These are phyloP conservation scores for Antechinus flavipes DNA, from an alignment of 2,113 vertebrate species.

Conservation along the genomic window DNA sequence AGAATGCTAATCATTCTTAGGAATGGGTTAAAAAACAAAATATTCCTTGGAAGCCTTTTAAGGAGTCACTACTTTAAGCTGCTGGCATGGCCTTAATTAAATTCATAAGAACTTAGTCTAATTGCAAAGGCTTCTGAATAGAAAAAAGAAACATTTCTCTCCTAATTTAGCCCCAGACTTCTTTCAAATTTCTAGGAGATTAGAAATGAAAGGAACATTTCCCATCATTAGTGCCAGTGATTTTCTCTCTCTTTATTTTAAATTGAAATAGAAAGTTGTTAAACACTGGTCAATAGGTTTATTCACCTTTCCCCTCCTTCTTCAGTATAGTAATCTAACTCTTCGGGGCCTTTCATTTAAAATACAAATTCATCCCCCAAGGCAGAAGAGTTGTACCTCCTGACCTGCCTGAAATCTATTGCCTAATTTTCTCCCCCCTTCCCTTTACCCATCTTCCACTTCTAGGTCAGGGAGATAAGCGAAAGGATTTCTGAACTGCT, in stretches of 20 bases:
- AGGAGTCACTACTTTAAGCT: slow-evolving; percentile 72
- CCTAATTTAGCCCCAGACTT: background rate
- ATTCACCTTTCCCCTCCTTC: slow-evolving; percentile 14
- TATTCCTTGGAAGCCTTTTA: slow-evolving; percentile 61
- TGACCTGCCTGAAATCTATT: slow-evolving; percentile 40
- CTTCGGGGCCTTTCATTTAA: slow-evolving; percentile 52
- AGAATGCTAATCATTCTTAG: slow-evolving; percentile 68
- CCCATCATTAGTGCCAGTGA: background rate
- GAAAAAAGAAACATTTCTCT: slow-evolving; percentile 31
- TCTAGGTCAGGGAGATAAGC: slow-evolving; percentile 31
- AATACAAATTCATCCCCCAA: slow-evolving; percentile 46
- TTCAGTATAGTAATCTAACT: slow-evolving; percentile 15
- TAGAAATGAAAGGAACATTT: slow-evolving; percentile 55
- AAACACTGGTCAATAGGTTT: slow-evolving; percentile 4
- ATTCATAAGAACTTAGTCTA: slow-evolving; percentile 56
- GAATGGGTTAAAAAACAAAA: slow-evolving; percentile 66
- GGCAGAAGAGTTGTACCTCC: slow-evolving; percentile 44
- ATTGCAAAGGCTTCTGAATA: slow-evolving; percentile 33
- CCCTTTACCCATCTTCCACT: background rate
- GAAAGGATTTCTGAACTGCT: slow-evolving; percentile 53
- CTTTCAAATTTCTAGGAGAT: slow-evolving; percentile 45
- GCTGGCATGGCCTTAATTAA: slow-evolving; percentile 68
- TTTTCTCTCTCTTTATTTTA: background rate
- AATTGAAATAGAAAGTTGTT: slow-evolving; percentile 31
- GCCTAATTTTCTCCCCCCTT: slow-evolving; percentile 32